Base-by-base conservation (phyloP, 2,113 vertebrate species). In the Etia nguti region DNA sequence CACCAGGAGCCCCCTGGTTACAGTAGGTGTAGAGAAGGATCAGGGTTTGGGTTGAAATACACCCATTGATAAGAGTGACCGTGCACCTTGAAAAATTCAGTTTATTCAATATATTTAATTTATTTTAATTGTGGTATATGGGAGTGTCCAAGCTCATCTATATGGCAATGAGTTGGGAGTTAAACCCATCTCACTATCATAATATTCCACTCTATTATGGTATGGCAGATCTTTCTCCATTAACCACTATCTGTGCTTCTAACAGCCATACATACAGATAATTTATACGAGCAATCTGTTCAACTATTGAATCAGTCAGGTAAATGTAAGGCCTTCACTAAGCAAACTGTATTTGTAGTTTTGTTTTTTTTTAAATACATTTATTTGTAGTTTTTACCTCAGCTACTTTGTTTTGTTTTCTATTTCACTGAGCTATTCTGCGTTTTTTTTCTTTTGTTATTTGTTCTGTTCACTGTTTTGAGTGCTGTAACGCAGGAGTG, bases 311-410 rank as follows among this genome's bases (percentile, higher is more conserved):
- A 8, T 38, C 31, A 38, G 60, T 38, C 18, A 36, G 5, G 31
- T 65, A 65, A 62, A 65, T 34, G 31, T 11, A 11, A 2, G 18
- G 31, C 18, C 12, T 31, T 65, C 18, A 12, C 18, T 38, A 38
- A 38, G 18, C 6, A n/a, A 65, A 65, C 18, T 31, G 8, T 60
- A 31, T 36, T 60, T 31, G 57, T 60, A 60, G 57, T 55, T 57
- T 29, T 4, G 6, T 10, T 24, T 7, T 11, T 4, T 36, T 12
- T 34, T 0, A 7, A 29, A 8, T 29, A 16, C 2, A 1, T 29
- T 15, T 59, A n/a, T 65, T 34, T n/a, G 31, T 62, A 62, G 31
- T 62, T 57, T 57, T 26, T 26, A 26, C 22, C 11, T 56, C 6
- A 56, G 55, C 22, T 26, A 56, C 12, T 57, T 9, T 57, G 4